Evolutionary conservation across 1,140 invertebrate genomes (phyloP), one percentile per base, ranked within the genome.

Genomic region (Aphelenchoides besseyi): DNA sequence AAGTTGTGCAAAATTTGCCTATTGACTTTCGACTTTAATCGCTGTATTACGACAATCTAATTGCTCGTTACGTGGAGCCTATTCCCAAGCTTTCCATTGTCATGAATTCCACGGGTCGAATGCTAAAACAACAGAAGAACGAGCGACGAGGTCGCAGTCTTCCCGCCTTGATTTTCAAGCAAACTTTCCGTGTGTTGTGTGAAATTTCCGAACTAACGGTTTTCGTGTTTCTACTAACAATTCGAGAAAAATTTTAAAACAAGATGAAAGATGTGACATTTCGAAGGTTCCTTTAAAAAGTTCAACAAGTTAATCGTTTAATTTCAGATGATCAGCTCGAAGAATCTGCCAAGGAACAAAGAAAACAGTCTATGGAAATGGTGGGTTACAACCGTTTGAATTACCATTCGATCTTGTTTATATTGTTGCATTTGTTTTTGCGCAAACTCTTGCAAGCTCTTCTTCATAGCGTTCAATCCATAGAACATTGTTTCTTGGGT

Each of bases 161-260:
- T 23, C 12, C 41, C 41, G 41, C 41, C 41, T 12, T 12, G 12
- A 48, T 48, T 48, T 48, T 48, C 41, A 16, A 16, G 12, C 23
- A 48, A 48, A 12, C 41, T 23, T 12, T 23, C 41, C 41, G 41
- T 16, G 41, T 48, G 41, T 48, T 48, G 12, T 48, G 41, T 48
- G 41, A 16, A 23, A 48, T 48, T 48, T 48, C 41, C 41, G 41
- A 48, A 48, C 41, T 48, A 48, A 48, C 41, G 23, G 41, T 48
- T 48, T 48, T 48, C 41, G 41, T 48, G n/a, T n/a, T n/a, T n/a
- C n/a, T n/a, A n/a, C n/a, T n/a, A n/a, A 16, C 41, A 48, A 48
- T 48, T 48, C 41, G 41, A 48, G 41, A 48, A 48, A 48, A 48
- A 48, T 12, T 23, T 12, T 12, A 48, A 23, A 48, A 48, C 12